Conservation (phyloP, 2,113 vertebrate genomes). For the Gambusia affinis region DNA sequence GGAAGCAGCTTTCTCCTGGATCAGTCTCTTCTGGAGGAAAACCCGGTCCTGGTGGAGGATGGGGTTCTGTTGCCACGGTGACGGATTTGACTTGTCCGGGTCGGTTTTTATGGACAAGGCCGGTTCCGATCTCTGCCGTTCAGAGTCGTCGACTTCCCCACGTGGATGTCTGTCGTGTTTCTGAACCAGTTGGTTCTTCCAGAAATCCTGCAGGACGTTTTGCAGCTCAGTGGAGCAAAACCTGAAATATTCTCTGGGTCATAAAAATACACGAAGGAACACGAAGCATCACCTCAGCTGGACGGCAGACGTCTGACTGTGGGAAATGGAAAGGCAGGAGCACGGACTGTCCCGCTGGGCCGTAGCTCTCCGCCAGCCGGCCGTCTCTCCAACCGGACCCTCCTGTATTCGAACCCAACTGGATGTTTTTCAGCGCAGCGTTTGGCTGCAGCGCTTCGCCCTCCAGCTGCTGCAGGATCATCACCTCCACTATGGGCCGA, state of each 20-base stretch:
- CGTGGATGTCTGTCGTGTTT: not conserved
- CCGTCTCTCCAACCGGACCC: slow-evolving; percentile 69
- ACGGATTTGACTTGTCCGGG: slow-evolving; percentile 14
- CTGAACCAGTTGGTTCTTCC: not conserved
- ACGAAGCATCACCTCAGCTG: slow-evolving; percentile 30
- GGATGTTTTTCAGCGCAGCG: slow-evolving; percentile 18
- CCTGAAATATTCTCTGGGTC: not conserved
- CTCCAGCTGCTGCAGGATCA: slow-evolving; percentile 82
- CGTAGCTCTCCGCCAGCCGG: slow-evolving; percentile 64
- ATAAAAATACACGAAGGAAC: not conserved
- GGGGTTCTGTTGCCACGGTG: not conserved
- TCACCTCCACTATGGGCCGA: slow-evolving; percentile 91
- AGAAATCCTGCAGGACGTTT: not conserved
- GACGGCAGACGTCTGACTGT: not conserved
- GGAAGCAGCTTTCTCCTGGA: slow-evolving; percentile 60
- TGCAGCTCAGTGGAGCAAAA: not conserved
- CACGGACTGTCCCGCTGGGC: slow-evolving; percentile 16
- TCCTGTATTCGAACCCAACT: slow-evolving; percentile 82
- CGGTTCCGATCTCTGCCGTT: not conserved
- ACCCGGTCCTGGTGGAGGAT: not conserved
- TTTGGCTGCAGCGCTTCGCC: slow-evolving; percentile 74
- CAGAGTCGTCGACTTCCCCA: not conserved
- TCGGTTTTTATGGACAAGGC: slow-evolving; percentile 36
- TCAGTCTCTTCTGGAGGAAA: not conserved
- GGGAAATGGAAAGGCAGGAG: slow-evolving; percentile 48